Evolutionary conservation across 2,797 vertebrate genomes (phyloP), one percentile per base, ranked within the genome.

Genomic region (Smutsia gigantea): DNA sequence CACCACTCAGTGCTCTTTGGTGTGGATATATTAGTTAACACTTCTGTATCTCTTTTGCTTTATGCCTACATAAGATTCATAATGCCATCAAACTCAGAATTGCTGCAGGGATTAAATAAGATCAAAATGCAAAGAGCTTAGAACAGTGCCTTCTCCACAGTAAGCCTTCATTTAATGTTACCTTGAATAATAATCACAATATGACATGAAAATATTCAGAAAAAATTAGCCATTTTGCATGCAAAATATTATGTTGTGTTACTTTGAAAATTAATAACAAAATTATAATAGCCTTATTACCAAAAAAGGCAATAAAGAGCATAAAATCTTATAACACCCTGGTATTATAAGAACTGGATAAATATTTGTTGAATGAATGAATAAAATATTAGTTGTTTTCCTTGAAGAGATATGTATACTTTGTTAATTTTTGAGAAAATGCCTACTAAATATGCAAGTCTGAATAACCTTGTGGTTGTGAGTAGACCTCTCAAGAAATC

Each of bases 131-230:
- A 49, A 69, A 71, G 25, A 15, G 12, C 6, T 61, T 75, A 82
- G 19, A 59, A 51, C 1, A 37, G n/a, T 46, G 25, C 57, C 51
- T 37, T 29, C 34, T 8, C 25, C 19, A 27, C 27, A 69, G 12
- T 68, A 37, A 68, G 19, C 31, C 11, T 42, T 75, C 21, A 42
- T 17, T 75, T 69, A 74, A 55, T 25, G 39, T 90, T 81, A 82
- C 3, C 34, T 7, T 75, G 29, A 46, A 51, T 68, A 81, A 81
- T 87, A 61, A 55, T 42, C 71, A 59, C 42, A 53, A 8, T 59
- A 51, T 66, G 23, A 93, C n/a, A 93, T 55, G 53, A 89, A 86
- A 57, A 61, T 59, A 42, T 82, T 68, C 68, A 81, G 49, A 90
- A 66, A 18, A 66, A 72, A 55, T 51, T 88, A 93, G 7, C 59